Evolutionary conservation across 2,888 invertebrate genomes (phyloP).

Genomic region (Pristionchus entomophagus): DNA sequence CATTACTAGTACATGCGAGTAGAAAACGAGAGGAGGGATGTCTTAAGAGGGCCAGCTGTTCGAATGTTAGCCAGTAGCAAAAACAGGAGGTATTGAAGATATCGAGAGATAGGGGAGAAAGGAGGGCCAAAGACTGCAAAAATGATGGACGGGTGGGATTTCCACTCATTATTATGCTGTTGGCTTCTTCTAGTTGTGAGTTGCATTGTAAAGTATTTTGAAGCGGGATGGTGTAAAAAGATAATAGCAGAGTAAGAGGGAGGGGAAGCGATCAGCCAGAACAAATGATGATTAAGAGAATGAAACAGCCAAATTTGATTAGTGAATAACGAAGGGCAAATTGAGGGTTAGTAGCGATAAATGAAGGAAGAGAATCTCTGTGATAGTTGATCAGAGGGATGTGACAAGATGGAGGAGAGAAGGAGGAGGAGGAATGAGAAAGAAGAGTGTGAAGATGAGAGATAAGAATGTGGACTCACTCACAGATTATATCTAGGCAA

Average conservation of each 20-base stretch:
- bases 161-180: slow-evolving; percentile 13
- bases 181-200: background rate
- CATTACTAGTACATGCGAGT: slow-evolving; percentile 17
- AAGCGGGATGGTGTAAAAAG: slow-evolving; percentile 1
- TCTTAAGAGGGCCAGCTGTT: slow-evolving; percentile 4
- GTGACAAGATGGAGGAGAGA: slow-evolving; percentile 19
- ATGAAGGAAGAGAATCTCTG: background rate
- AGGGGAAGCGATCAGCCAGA: slow-evolving; percentile 7
- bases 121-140: background rate
- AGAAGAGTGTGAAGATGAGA: slow-evolving; percentile 19
- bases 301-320: slow-evolving; percentile 20
- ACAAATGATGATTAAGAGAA: background rate
- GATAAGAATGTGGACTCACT: slow-evolving; percentile 40
- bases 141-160: slow-evolving; percentile 27
- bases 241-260: slow-evolving; percentile 21
- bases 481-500: background rate
- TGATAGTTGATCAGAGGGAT: slow-evolving; percentile 10
- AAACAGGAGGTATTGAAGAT: slow-evolving; percentile 14
- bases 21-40: background rate
- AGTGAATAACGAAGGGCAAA: background rate
- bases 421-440: background rate
- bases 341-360: slow-evolving; percentile 14
- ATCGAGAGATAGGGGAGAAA: slow-evolving; percentile 10
- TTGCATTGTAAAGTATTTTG: slow-evolving; percentile 34
- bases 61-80: slow-evolving; percentile 25